These are phyloP conservation scores for Pachliopta kotzebuea DNA, from an alignment of 2,888 invertebrate genomes.

Conservation along the genomic window DNA sequence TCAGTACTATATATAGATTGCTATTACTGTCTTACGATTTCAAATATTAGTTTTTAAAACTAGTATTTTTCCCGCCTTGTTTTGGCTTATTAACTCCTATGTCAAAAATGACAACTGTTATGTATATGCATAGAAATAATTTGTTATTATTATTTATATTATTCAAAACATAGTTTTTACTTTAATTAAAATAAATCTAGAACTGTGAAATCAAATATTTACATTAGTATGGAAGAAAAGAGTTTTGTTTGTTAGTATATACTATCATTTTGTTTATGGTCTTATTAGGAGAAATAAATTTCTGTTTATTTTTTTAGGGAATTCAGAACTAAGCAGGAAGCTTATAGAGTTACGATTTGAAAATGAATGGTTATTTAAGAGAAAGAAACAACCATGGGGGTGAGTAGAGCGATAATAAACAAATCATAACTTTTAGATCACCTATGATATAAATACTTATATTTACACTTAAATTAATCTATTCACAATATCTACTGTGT, in stretches of 20 bases:
- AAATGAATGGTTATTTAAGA: slow-evolving; percentile 69
- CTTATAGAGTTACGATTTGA: slow-evolving; percentile 64
- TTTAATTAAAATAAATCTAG: neutral
- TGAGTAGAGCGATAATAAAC: slow-evolving; percentile 43
- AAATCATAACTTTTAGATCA: neutral
- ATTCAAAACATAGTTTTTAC: neutral
- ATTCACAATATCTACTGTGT: no score
- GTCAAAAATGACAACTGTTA: neutral
- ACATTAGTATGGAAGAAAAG: slow-evolving; percentile 55
- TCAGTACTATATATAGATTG: neutral
- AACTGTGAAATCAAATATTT: neutral
- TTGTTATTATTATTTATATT: neutral
- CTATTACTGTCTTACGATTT: no score
- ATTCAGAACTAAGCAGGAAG: slow-evolving; percentile 57
- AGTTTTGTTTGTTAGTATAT: slow-evolving; percentile 57
- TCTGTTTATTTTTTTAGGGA: slow-evolving; percentile 54
- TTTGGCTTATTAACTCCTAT: neutral
- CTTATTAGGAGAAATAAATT: neutral
- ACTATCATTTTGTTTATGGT: slow-evolving; percentile 4
- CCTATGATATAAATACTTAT: neutral
- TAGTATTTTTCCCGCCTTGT: neutral
- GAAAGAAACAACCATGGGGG: slow-evolving; percentile 73
- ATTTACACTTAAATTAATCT: neutral
- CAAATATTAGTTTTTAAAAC: neutral
- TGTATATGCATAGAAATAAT: neutral